A percentile compares a stretch with the other conserved stretches of the same genome.
These are phyloP conservation scores for Hypolimnas misippus DNA, from an alignment of 2,888 invertebrate genomes.

Conservation along the genomic window DNA sequence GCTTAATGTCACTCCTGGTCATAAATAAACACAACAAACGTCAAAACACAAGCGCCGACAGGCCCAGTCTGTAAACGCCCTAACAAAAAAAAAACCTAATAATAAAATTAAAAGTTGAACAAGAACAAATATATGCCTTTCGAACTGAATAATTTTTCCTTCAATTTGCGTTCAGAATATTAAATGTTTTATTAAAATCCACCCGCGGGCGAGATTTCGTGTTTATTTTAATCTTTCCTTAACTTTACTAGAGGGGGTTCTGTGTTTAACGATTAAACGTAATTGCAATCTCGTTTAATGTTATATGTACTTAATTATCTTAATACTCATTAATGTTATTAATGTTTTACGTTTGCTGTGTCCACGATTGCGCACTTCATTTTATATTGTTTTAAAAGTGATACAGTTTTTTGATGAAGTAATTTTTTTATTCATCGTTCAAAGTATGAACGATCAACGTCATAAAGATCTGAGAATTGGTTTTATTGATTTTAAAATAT, in stretches of 20 bases:
- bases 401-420: too few species aligned
- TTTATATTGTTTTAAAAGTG: too few species aligned
- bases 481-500: too few species aligned
- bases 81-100: neutral
- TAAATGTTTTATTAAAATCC: conserved; percentile 42
- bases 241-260: neutral
- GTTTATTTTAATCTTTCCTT: conserved; percentile 9
- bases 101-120: conserved; percentile 14
- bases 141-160: conserved; percentile 42
- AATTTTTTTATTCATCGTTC: too few species aligned
- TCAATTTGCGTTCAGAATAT: conserved; percentile 45
- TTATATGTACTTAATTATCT: too few species aligned
- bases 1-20: too few species aligned
- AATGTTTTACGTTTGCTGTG: neutral
- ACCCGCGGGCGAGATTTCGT: conserved; percentile 13
- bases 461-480: too few species aligned
- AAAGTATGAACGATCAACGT: too few species aligned
- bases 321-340: neutral
- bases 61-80: neutral
- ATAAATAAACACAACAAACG: too few species aligned
- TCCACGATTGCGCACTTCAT: too few species aligned
- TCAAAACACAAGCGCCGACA: too few species aligned
- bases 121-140: conserved; percentile 38
- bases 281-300: neutral
- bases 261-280: neutral